A percentile compares a stretch with the other conserved stretches of the same genome.
phyloP scores from a whole-genome alignment of 1,140 invertebrate genomes.

The Bombus affinis region DNA sequence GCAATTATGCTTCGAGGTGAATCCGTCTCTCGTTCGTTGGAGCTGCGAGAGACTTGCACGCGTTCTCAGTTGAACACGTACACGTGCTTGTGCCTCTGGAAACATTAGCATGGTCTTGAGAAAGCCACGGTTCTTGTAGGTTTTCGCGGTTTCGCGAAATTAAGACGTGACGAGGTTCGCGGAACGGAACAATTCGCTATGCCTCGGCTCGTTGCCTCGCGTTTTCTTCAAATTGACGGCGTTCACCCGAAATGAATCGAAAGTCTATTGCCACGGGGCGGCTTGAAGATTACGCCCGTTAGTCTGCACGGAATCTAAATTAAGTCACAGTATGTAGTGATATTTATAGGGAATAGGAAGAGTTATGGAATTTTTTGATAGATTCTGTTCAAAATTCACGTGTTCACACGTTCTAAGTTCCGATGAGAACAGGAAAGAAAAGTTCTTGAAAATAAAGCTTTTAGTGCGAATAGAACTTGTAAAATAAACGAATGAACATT shows the following conservation, averaged over 20 bases:
- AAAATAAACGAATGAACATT: background rate
- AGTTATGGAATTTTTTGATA: too few species aligned
- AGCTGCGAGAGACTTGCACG: background rate
- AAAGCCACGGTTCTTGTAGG: background rate
- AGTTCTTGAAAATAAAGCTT: too few species aligned
- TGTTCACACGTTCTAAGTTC: too few species aligned
- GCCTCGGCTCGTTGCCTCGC: background rate
- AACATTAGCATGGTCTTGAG: constrained; percentile 19
- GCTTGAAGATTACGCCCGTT: too few species aligned
- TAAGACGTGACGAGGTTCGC: constrained; percentile 3
- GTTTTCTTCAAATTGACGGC: background rate
- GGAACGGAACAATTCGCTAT: background rate
- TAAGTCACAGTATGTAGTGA: too few species aligned
- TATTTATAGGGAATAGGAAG: too few species aligned
- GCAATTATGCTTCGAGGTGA: background rate
- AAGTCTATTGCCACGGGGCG: background rate
- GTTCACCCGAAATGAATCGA: background rate
- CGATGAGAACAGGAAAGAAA: too few species aligned
- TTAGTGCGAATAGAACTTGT: background rate
- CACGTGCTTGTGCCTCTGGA: constrained; percentile 1
- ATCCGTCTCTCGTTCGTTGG: background rate
- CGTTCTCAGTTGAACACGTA: background rate
- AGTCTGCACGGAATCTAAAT: too few species aligned
- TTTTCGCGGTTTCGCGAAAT: background rate
- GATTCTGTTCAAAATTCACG: too few species aligned